Evolutionary conservation across 2,797 vertebrate species (phyloP).

Genomic region (Peromyscus aztecus): DNA sequence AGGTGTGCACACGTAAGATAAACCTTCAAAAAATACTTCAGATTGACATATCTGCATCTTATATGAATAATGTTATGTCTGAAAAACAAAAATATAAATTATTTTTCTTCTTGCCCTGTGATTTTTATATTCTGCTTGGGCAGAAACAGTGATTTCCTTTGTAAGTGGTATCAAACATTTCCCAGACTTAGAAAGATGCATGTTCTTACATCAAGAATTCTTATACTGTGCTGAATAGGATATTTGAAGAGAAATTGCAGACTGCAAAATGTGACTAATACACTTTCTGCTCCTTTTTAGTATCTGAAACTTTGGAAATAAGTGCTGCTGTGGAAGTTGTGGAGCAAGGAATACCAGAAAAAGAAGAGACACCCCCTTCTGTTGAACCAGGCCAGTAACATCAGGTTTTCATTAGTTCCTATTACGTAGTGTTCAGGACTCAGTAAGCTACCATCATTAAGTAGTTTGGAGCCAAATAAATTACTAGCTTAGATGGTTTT

Average conservation of each 20-base stretch:
- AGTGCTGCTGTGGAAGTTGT: conserved; percentile 83
- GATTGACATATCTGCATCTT: conserved; percentile 18
- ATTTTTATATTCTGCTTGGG: conserved; percentile 40
- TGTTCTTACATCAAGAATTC: background rate
- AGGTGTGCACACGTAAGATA: background rate
- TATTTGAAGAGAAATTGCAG: conserved; percentile 37
- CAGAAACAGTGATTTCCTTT: conserved; percentile 43
- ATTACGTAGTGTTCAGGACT: background rate
- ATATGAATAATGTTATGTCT: conserved; percentile 1
- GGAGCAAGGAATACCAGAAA: conserved; percentile 85
- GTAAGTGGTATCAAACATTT: conserved; percentile 44
- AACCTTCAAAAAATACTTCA: background rate
- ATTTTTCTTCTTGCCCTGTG: conserved; percentile 39
- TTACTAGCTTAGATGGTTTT: background rate
- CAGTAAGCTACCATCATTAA: background rate
- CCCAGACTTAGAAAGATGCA: conserved; percentile 49
- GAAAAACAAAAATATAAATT: background rate
- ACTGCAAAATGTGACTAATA: background rate
- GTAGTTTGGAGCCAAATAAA: background rate
- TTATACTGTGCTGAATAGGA: background rate
- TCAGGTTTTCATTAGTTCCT: background rate
- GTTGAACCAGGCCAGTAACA: conserved; percentile 86
- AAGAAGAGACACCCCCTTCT: conserved; percentile 86
- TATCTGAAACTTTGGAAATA: conserved; percentile 86
- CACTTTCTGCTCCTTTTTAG: conserved; percentile 63